These are phyloP conservation scores for Pseudomyrmex cubaensis DNA, from an alignment of 1,140 invertebrate species.

Conservation along the genomic window DNA sequence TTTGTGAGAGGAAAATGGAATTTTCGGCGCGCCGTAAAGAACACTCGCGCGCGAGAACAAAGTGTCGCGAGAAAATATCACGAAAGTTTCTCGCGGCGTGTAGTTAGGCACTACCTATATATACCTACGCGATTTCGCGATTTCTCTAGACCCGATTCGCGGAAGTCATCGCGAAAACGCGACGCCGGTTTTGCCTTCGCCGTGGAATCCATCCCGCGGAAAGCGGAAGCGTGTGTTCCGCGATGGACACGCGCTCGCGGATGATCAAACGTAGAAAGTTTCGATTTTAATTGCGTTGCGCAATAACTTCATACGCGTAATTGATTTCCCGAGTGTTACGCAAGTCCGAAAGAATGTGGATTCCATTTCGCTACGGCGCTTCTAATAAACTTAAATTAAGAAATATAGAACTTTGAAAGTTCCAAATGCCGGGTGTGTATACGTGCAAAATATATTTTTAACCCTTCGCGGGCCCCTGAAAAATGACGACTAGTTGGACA, in stretches of 20 bases:
- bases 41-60: background rate
- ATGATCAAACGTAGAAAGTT: slow-evolving; percentile 56
- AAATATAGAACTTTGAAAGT: too few relatives aligned
- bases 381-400: too few relatives aligned
- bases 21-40: slow-evolving; percentile 11
- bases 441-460: too few relatives aligned
- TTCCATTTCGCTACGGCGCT: background rate
- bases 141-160: slow-evolving; percentile 53
- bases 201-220: background rate
- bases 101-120: background rate
- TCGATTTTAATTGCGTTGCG: slow-evolving; percentile 40
- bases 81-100: slow-evolving; percentile 5
- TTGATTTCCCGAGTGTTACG: slow-evolving; percentile 30
- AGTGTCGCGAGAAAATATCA: slow-evolving; percentile 28
- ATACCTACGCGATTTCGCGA: slow-evolving; percentile 30
- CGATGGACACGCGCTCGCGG: slow-evolving; percentile 17
- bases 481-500: too few relatives aligned
- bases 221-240: slow-evolving; percentile 22
- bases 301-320: slow-evolving; percentile 1
- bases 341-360: background rate
- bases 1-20: slow-evolving; percentile 1
- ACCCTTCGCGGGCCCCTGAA: too few relatives aligned
- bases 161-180: slow-evolving; percentile 37
- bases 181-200: slow-evolving; percentile 43
- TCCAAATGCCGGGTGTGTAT: too few relatives aligned